phyloP scores from a whole-genome alignment of 2,113 vertebrate genomes.

The Alethe castanea region DNA sequence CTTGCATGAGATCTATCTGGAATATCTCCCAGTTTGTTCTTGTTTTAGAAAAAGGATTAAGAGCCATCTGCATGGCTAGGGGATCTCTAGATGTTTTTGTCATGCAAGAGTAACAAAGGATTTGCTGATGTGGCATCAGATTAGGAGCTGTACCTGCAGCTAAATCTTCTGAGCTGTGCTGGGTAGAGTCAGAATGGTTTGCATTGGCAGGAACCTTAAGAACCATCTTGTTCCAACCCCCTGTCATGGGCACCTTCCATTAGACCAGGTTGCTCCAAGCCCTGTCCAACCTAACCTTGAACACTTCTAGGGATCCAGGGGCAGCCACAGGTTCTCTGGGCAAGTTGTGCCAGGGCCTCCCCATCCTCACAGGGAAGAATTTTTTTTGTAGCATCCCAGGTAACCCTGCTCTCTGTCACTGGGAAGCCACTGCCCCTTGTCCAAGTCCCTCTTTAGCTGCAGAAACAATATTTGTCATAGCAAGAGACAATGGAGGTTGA shows the following conservation, averaged over 20 bases:
- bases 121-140: not conserved
- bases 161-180: not conserved
- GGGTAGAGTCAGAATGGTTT: not conserved
- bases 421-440: not conserved
- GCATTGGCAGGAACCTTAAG: not conserved
- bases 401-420: not conserved
- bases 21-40: not conserved
- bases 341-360: not conserved
- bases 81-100: not conserved
- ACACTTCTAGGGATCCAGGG: not conserved
- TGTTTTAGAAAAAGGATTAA: not conserved
- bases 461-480: fast-evolving
- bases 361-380: not conserved
- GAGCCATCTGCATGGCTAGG: not conserved
- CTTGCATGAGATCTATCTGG: not conserved
- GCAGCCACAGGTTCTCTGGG: not conserved
- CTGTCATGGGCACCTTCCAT: not conserved
- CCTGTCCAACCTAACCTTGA: not conserved
- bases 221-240: not conserved
- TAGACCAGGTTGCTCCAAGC: not conserved
- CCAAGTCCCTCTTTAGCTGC: not conserved
- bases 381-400: not conserved
- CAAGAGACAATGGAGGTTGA: not conserved
- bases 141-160: not conserved
- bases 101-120: not conserved